A percentile compares a stretch with the other conserved stretches of the same genome.
Conservation (phyloP, 2,113 vertebrate genomes). For the Eira barbara region DNA sequence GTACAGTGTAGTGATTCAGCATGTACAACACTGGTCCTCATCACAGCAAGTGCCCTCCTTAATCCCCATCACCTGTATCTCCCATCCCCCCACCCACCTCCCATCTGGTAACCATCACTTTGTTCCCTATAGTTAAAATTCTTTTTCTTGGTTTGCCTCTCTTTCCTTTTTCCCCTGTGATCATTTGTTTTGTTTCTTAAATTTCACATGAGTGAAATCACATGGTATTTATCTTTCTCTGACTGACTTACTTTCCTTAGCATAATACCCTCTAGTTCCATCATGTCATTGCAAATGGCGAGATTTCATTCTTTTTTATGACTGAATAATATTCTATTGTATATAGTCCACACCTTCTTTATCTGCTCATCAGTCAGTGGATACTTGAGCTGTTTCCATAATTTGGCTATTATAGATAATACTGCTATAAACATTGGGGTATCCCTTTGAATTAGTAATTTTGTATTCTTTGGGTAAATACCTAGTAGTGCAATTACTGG, state of each 20-base stretch:
- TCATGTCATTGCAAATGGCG: not conserved
- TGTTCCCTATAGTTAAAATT: not conserved
- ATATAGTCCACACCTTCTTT: not conserved
- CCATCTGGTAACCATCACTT: not conserved
- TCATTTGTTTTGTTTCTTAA: not conserved
- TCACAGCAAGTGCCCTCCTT: not conserved
- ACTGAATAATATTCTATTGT: not conserved
- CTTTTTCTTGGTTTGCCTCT: not conserved
- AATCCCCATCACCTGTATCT: not conserved
- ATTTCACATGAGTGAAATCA: not conserved
- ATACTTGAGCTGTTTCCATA: not conserved
- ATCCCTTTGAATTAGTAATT: not conserved
- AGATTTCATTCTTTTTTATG: not conserved
- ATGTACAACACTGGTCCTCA: not conserved
- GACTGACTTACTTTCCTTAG: not conserved
- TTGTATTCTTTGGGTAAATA: not conserved
- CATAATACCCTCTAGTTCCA: not conserved
- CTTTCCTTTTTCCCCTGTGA: not conserved
- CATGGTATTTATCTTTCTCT: not conserved
- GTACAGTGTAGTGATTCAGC: not conserved
- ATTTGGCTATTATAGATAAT: not conserved
- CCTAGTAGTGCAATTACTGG: not conserved
- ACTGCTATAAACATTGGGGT: not conserved
- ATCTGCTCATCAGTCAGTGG: not conserved
- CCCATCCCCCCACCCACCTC: not conserved